Evolutionary conservation across 2,113 vertebrate genomes (phyloP).

Genomic region (Anguilla japonica): DNA sequence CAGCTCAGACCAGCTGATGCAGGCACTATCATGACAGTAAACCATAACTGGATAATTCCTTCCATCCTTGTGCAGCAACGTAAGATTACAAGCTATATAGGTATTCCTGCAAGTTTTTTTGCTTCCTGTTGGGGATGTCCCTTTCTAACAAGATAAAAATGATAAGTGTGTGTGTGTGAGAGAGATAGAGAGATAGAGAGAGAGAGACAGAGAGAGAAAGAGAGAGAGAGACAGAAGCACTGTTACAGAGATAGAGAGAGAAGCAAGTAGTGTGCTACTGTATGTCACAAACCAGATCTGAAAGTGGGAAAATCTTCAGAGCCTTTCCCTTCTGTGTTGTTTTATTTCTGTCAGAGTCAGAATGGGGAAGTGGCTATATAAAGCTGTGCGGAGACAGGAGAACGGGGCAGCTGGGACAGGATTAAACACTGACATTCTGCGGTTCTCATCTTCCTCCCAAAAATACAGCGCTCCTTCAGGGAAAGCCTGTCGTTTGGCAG

Average conservation of each 20-base stretch:
- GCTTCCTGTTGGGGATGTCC: neutral
- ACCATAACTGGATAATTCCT: constrained; percentile 6
- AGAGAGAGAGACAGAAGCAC: neutral
- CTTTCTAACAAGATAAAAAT: neutral
- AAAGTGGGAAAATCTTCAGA: constrained; percentile 20
- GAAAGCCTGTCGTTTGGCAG: constrained; percentile 40
- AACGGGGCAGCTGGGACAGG: constrained; percentile 48
- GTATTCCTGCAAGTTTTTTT: constrained; percentile 5
- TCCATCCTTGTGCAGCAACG: neutral
- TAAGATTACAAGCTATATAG: neutral
- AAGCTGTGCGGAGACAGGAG: constrained; percentile 5
- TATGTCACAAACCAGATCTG: neutral
- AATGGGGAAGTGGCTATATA: constrained; percentile 34
- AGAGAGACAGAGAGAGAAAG: neutral
- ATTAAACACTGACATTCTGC: constrained; percentile 65
- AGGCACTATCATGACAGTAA: neutral
- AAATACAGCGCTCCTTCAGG: constrained; percentile 46
- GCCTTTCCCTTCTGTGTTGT: constrained; percentile 6
- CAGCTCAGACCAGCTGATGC: neutral
- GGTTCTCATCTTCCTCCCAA: constrained; percentile 43
- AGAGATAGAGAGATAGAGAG: neutral
- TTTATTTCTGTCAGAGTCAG: constrained; percentile 35
- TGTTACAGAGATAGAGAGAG: neutral
- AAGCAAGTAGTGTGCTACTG: neutral
- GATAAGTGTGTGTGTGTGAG: neutral